phyloP scores from a whole-genome alignment of 37 sponge, comb jelly and placozoan species.

The Petrosia ficiformis region DNA sequence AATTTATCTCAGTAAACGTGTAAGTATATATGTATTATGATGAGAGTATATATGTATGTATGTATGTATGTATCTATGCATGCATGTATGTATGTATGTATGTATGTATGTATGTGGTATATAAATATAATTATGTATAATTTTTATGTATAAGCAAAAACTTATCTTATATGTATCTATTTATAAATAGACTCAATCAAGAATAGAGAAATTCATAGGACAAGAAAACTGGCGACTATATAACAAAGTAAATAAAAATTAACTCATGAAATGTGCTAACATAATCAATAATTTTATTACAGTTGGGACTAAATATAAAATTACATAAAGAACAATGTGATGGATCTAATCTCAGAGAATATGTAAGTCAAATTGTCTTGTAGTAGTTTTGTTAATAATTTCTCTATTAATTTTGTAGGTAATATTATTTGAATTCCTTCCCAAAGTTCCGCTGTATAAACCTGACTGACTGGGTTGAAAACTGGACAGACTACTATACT shows the following conservation, averaged over 20 bases:
- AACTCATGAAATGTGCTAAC: background rate
- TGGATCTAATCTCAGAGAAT: constrained; percentile 58
- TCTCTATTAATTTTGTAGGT: constrained; percentile 40
- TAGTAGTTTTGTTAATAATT: background rate
- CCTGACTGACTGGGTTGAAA: constrained; percentile 84
- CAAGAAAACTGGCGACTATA: constrained; percentile 79
- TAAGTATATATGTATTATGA: constrained; percentile 25
- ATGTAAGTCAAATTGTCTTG: constrained; percentile 48
- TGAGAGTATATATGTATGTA: background rate
- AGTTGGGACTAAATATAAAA: constrained; percentile 77
- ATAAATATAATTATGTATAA: too few species aligned
- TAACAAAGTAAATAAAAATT: constrained; percentile 49
- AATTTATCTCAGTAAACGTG: constrained; percentile 70
- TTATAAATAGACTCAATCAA: constrained; percentile 54
- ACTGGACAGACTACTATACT: too few species aligned
- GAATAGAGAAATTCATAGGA: constrained; percentile 64
- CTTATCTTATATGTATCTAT: background rate
- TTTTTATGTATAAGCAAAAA: too few species aligned
- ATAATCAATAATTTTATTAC: constrained; percentile 1
- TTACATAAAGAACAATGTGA: constrained; percentile 61
- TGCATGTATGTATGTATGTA: background rate
- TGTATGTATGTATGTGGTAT: too few species aligned
- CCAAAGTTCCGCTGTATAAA: constrained; percentile 40
- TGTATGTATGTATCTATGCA: background rate
- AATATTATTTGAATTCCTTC: constrained; percentile 69